Evolutionary conservation across 2,888 invertebrate species (phyloP), one percentile per base, ranked within the genome.

Genomic region (Orchesella flavescens): DNA sequence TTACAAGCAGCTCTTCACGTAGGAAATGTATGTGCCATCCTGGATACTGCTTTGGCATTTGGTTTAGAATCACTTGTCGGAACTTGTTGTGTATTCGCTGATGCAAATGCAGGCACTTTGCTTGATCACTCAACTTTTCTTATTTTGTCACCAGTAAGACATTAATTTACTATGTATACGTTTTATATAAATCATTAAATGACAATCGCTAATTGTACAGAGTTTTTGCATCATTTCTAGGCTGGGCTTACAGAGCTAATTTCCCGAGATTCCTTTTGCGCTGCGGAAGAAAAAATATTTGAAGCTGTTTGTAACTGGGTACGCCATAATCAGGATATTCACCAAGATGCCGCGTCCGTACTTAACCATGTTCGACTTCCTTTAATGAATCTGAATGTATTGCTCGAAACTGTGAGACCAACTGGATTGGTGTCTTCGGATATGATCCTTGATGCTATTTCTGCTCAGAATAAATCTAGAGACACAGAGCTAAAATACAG

Each of bases 221-320:
- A 1, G 13, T 1, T 68, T 21, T 43, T 44, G 21, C n/a, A n/a
- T n/a, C n/a, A n/a, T 71, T 86, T 88, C 73, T 89, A 94, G 92
- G 93, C 93, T 89, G 95, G 97, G 0, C 91, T 99, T 75, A 94
- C 94, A 89, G 95, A 96, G 89, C 92, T 99, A 10, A 92, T 99
- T 46, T 93, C 94, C 72, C 92, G 98, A 68, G 80, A 81, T 24
- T 81, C 80, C 0, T 81, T 81, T 61, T 81, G 80, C 43, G 73
- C 80, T 0, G 94, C 95, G 0, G 99, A 99, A 91, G 96, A 96
- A 55, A 95, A 97, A 89, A 98, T 99, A 87, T 99, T 99, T 91
- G 87, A 88, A 57, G 85, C 86, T 13, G 85, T 85, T 10, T 81
- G 79, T 21, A 80, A 83, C 19, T 92, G 93, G 89, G 96, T 95